phyloP scores from a whole-genome alignment of 2,888 invertebrate species.

The Alsophila aescularia region DNA sequence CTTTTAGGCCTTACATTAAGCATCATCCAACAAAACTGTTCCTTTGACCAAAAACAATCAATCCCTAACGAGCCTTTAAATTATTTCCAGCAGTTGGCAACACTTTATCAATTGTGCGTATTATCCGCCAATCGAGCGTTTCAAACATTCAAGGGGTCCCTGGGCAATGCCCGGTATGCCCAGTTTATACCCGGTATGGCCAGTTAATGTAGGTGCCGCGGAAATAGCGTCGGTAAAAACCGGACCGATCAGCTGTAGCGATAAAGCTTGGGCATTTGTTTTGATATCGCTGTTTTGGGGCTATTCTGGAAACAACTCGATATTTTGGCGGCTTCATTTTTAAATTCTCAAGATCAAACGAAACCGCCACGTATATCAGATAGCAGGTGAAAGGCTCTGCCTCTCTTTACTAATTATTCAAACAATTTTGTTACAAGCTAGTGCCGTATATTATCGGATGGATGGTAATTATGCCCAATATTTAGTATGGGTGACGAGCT shows the following conservation, averaged over 20 bases:
- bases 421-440: too few species aligned
- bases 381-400: too few species aligned
- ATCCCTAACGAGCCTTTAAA: neutral
- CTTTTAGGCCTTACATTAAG: too few species aligned
- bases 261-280: constrained; percentile 41
- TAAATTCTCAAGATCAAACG: too few species aligned
- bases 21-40: neutral
- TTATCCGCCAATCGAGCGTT: constrained; percentile 22
- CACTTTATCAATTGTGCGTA: neutral
- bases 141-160: constrained; percentile 40
- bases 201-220: constrained; percentile 38
- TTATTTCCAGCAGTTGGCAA: neutral
- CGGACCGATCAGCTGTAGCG: constrained; percentile 41
- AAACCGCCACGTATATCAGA: too few species aligned
- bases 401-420: too few species aligned
- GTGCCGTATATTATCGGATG: too few species aligned
- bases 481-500: too few species aligned
- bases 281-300: constrained; percentile 28
- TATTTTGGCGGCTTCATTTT: neutral
- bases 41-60: neutral
- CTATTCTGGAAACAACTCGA: constrained; percentile 23
- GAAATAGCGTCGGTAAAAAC: constrained; percentile 36
- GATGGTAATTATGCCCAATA: too few species aligned
- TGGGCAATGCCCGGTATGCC: constrained; percentile 1
- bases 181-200: constrained; percentile 16